Percentiles rank a stretch among this genome's conserved stretches.
phyloP scores from a whole-genome alignment of 2,797 vertebrate species.

The Pseudochromis fuscus region DNA sequence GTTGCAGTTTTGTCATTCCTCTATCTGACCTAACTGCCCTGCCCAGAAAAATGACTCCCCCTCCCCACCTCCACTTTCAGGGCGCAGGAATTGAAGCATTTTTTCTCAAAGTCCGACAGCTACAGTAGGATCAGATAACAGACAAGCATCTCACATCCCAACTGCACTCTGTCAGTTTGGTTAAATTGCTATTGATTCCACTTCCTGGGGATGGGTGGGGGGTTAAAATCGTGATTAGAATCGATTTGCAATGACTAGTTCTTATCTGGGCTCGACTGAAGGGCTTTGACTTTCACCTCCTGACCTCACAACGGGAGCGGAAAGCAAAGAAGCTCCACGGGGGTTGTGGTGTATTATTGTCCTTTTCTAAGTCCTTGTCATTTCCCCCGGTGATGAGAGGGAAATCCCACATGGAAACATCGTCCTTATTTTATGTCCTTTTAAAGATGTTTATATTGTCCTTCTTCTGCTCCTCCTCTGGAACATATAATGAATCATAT shows the following conservation, averaged over 20 bases:
- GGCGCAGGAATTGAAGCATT: background rate
- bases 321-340: constrained; percentile 9
- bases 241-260: constrained; percentile 16
- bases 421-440: background rate
- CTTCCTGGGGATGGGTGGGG: background rate
- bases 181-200: constrained; percentile 48
- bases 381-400: background rate
- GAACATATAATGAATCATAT: constrained; percentile 69
- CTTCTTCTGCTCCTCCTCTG: background rate
- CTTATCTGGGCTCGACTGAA: constrained; percentile 30
- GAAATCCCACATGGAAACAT: background rate
- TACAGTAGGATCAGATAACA: constrained; percentile 36
- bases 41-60: background rate
- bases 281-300: constrained; percentile 48
- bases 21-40: background rate
- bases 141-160: constrained; percentile 1
- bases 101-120: background rate
- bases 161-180: constrained; percentile 13
- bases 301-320: background rate
- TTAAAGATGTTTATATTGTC: background rate
- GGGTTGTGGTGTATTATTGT: background rate
- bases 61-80: background rate
- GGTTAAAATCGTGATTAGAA: constrained; percentile 48
- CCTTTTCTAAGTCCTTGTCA: background rate
- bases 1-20: constrained; percentile 13